Evolutionary conservation across 2,888 invertebrate genomes (phyloP), one percentile per base, ranked within the genome.

Genomic region (Lasioglossum malachurum): DNA sequence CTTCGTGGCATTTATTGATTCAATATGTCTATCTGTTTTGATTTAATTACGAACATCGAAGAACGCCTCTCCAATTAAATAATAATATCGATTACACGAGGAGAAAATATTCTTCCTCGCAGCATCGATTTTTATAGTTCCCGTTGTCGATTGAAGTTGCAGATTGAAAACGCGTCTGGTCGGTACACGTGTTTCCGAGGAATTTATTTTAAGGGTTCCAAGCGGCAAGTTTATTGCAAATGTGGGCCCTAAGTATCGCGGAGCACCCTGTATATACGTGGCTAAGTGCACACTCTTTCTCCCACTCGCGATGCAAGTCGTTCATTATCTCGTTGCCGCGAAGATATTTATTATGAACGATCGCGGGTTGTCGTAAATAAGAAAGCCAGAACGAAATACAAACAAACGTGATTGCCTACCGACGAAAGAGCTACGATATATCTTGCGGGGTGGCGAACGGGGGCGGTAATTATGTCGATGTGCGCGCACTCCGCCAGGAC

Each of bases 401-500:
- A 89, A 87, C 86, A 91, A 91, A 87, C 87, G 81, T 71, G 84
- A 88, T 88, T 86, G 81, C 81, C 78, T 77, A 84, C 77, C 85
- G 83, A 80, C 74, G 82, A 82, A 80, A 73, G 71, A 78, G 79
- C 80, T 79, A 80, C 88, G 84, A 88, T 88, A 84, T 89, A 90
- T 89, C 87, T 88, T 87, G 71, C 82, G 83, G 87, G 89, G 90
- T 90, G 91, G 85, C 86, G 89, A 90, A 89, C 84, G 87, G 87
- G 90, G 89, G 90, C 88, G 90, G 90, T 90, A 92, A 92, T 92
- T 91, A 92, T 92, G 92, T 92, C 90, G 89, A 89, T 81, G 81
- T 41, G 71, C 78, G 82, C 78, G 81, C 87, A 85, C 80, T 75
- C 67, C 73, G 72, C 74, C 69, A 14, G 78, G 82, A 75, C 80